Evolutionary conservation across 2,113 vertebrate genomes (phyloP).

Genomic region (Heterochromis multidens): DNA sequence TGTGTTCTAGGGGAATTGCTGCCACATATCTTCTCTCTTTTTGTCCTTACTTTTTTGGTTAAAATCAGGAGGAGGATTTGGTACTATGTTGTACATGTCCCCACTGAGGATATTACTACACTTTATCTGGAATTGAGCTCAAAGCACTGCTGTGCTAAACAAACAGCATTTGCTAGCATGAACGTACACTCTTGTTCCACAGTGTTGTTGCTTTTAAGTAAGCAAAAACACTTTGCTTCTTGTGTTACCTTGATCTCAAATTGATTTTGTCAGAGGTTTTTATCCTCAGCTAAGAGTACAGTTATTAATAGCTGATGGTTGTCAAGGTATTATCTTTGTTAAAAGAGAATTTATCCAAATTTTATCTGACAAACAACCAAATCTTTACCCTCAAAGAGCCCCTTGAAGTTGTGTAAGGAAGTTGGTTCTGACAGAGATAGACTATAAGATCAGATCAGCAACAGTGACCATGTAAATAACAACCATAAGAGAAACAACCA

Average conservation of each 20-base stretch:
- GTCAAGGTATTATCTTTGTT: background rate
- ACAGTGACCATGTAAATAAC: background rate
- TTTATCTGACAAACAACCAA: background rate
- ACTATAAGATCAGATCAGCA: background rate
- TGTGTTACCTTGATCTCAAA: background rate
- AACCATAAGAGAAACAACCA: background rate
- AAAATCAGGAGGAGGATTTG: background rate
- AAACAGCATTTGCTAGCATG: background rate
- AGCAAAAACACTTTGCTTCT: background rate
- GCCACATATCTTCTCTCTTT: background rate
- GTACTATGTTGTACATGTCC: background rate
- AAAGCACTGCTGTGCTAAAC: background rate
- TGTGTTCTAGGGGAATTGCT: background rate
- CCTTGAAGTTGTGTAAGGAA: background rate
- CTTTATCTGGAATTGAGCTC: too few relatives aligned
- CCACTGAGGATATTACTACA: too few relatives aligned
- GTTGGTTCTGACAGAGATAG: background rate
- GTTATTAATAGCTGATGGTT: background rate
- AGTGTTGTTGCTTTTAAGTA: background rate
- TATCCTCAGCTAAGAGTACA: background rate
- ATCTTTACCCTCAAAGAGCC: background rate
- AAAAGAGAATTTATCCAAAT: background rate
- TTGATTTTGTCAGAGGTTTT: background rate
- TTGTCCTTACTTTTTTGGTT: background rate
- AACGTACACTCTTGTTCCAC: background rate